Percentiles rank a stretch among this genome's conserved stretches.
Evolutionary conservation across 2,797 vertebrate species (phyloP).

Genomic region (Sebastes vulpes): DNA sequence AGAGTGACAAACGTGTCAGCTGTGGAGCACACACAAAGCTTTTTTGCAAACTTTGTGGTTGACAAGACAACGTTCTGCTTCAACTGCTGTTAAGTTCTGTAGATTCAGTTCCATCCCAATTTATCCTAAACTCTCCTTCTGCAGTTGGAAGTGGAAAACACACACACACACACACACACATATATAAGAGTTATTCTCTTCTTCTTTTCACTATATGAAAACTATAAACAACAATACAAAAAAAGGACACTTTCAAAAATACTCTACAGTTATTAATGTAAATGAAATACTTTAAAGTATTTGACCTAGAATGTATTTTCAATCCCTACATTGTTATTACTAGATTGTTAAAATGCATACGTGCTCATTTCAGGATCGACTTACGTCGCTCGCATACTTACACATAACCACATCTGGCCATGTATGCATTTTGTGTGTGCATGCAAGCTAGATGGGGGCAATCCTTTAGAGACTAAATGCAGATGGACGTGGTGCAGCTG

Average conservation of each 20-base stretch:
- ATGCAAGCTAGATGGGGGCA: background rate
- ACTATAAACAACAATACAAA: background rate
- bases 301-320: background rate
- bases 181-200: background rate
- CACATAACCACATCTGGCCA: conserved; percentile 14
- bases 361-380: background rate
- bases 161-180: background rate
- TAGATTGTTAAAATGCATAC: background rate
- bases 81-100: background rate
- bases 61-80: conserved; percentile 3
- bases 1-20: conserved; percentile 25
- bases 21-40: conserved; percentile 5
- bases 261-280: too few relatives aligned
- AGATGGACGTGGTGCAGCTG: conserved; percentile 25
- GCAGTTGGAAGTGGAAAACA: background rate
- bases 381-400: conserved; percentile 4
- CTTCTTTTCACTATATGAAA: background rate
- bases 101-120: background rate
- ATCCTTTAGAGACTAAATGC: conserved; percentile 8
- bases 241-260: background rate
- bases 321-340: background rate
- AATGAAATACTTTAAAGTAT: too few relatives aligned
- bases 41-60: conserved; percentile 22
- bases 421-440: background rate
- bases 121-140: background rate